A percentile compares a stretch with the other conserved stretches of the same genome.
These are phyloP conservation scores for Holcopasites calliopsidis DNA, from an alignment of 1,140 invertebrate genomes.

Conservation along the genomic window DNA sequence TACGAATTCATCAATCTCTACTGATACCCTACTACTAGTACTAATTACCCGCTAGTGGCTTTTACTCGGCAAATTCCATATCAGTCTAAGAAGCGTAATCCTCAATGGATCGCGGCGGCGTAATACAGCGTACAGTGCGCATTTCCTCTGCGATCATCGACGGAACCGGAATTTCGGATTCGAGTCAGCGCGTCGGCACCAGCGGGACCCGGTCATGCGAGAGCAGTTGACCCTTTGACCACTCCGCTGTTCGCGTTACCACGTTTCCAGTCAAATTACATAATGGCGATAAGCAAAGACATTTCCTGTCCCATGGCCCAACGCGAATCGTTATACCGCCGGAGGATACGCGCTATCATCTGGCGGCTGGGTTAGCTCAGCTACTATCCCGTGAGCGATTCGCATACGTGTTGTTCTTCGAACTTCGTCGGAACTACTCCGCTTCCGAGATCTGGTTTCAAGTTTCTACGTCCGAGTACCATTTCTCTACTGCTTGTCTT, in stretches of 20 bases:
- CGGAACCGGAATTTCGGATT: slow-evolving; percentile 24
- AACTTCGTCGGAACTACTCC: neutral
- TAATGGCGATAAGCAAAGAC: slow-evolving; percentile 35
- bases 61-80: too few relatives aligned
- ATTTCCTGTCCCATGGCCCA: neutral
- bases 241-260: neutral
- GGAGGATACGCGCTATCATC: slow-evolving; percentile 1
- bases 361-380: too few relatives aligned
- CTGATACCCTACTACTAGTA: too few relatives aligned
- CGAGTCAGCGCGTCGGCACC: slow-evolving; percentile 2
- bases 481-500: neutral
- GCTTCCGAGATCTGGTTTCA: slow-evolving; percentile 3
- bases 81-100: neutral
- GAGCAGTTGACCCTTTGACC: slow-evolving; percentile 23
- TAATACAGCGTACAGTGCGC: neutral
- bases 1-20: too few relatives aligned
- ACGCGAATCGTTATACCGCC: slow-evolving; percentile 4
- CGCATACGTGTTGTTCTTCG: neutral
- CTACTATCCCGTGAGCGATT: neutral
- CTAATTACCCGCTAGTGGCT: neutral
- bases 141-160: slow-evolving; percentile 3
- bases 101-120: neutral
- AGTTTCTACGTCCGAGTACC: neutral
- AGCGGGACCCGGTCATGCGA: neutral
- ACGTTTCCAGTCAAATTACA: slow-evolving; percentile 21